Base-by-base conservation (phyloP, 1,140 invertebrate genomes). In the Drosophila seguyi region DNA sequence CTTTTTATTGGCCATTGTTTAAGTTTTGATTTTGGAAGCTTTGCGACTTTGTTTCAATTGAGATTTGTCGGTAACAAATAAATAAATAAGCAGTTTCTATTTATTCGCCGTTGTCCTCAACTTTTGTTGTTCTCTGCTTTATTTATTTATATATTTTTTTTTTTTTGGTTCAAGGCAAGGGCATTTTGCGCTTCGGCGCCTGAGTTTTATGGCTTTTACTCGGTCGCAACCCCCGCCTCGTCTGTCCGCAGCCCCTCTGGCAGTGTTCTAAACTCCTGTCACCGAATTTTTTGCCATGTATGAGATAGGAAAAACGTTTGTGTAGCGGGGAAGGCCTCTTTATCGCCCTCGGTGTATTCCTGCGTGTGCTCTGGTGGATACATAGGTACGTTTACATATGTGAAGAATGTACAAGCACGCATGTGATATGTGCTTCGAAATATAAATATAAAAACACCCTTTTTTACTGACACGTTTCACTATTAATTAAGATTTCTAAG, bases 71-170 rank as follows among this genome's bases (percentile, higher is more conserved):
- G 69, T n/a, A 76, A 73, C 75, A 76, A 79, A 86, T 88, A 86
- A 86, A 86, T 88, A 88, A 88, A 87, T 86, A 88, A 86, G 74
- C 74, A 83, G 75, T 75, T 85, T 71, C 69, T 80, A 83, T 83
- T 83, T 79, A 71, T 79, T 66, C 41, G 45, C 13, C 27, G 60
- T 58, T 73, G 38, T 77, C 60, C 45, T 57, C 11, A 25, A 55
- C 52, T 36, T 53, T 38, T 55, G 60, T 58, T 73, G 38, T 77
- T 68, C 45, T 57, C 13, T 31, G 10, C 22, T 34, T 44, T 36
- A 20, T 16, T 44, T 39, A 16, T 20, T 14, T 39, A 3, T 58
- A 50, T 57, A 20, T 53, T 41, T 41, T 14, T 39, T 6, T 58
- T 56, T 57, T 25, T 53, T 41, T 41, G 22, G 0, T n/a, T 11